Evolutionary conservation across 2,888 invertebrate species (phyloP), one percentile per base, ranked within the genome.

Genomic region (Aproaerema taeniolella): DNA sequence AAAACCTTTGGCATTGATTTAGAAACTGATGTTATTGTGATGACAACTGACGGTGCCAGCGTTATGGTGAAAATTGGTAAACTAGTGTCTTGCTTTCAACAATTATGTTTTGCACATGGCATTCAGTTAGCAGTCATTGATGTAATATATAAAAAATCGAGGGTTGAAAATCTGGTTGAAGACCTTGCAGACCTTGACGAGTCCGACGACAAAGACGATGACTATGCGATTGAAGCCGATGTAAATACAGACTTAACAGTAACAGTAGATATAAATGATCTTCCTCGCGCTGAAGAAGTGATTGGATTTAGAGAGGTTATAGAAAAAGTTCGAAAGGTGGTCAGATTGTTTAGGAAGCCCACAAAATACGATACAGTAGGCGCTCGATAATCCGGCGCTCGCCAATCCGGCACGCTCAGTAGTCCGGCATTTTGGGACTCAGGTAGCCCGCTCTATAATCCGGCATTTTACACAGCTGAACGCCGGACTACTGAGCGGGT

Each of bases 41-140:
- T n/a, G n/a, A n/a, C n/a, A 39, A 48, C 42, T 9, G 40, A 45
- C 24, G 48, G 42, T 25, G 39, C 45, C 7, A 25, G 28, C 36
- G 43, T 46, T 7, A 39, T 39, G 39, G 32, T 32, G 2, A 39
- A 39, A 32, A 16, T 42, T 38, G 42, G 45, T 4, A 49, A 41
- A 25, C 42, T 45, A 20, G n/a, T 49, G 32, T 25, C 29, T 39
- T 49, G 42, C 34, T 49, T 44, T 37, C 45, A 47, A 41, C 49
- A 47, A 41, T 17, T 43, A 12, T 47, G 45, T 31, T 43, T 25
- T 17, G 47, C 47, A 16, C 47, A 47, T 43, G 47, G 43, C 11
- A 10, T n/a, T n/a, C n/a, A n/a, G n/a, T n/a, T n/a, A n/a, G n/a
- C n/a, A n/a, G n/a, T n/a, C n/a, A n/a, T n/a, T n/a, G 45, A 47